Conservation (phyloP, 2,888 invertebrate genomes). For the Ophion ellenae region DNA sequence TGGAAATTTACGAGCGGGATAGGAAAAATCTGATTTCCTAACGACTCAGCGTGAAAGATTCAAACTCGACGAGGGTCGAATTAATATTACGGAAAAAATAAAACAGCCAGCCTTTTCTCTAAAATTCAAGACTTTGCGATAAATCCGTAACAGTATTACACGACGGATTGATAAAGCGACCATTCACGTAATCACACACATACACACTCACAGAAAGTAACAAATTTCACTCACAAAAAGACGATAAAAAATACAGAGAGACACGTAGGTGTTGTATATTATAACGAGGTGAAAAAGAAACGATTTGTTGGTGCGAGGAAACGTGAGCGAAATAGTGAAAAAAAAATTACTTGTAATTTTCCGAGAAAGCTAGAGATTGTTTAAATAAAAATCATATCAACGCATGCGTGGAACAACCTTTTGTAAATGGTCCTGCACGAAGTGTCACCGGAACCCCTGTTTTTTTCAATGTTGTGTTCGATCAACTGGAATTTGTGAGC, state of each 20-base stretch:
- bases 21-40: slow-evolving; percentile 45
- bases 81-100: slow-evolving; percentile 1
- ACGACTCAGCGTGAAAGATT: slow-evolving; percentile 14
- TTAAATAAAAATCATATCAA: slow-evolving; percentile 79
- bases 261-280: slow-evolving; percentile 74
- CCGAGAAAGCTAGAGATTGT: slow-evolving; percentile 76
- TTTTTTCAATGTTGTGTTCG: neutral
- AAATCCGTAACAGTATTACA: slow-evolving; percentile 71
- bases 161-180: slow-evolving; percentile 52
- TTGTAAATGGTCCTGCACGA: slow-evolving; percentile 38
- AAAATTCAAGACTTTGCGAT: slow-evolving; percentile 34
- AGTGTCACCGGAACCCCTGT: neutral
- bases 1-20: slow-evolving; percentile 21
- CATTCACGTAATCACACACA: slow-evolving; percentile 45
- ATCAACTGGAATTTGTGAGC: neutral
- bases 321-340: slow-evolving; percentile 60
- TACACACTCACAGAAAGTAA: slow-evolving; percentile 37
- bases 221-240: slow-evolving; percentile 43
- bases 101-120: neutral
- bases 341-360: slow-evolving; percentile 75
- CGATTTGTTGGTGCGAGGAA: slow-evolving; percentile 77
- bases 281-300: slow-evolving; percentile 60
- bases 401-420: slow-evolving; percentile 39
- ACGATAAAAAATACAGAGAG: slow-evolving; percentile 41
- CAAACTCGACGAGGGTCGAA: slow-evolving; percentile 30